A percentile compares a stretch with the other conserved stretches of the same genome.
phyloP scores from a whole-genome alignment of 1,140 invertebrate species.

The Eubasilissa regina region DNA sequence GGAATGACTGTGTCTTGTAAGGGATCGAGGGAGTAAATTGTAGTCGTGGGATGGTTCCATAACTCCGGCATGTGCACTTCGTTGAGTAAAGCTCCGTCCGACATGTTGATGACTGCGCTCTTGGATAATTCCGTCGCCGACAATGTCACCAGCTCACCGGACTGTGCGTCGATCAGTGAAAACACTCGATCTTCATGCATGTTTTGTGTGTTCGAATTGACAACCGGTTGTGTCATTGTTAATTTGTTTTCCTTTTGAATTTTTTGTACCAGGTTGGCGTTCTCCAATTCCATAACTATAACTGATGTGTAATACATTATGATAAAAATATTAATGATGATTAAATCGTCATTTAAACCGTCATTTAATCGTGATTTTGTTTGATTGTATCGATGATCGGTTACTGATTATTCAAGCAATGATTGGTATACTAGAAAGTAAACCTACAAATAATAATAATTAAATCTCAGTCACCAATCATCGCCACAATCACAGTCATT shows the following conservation, averaged over 20 bases:
- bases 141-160: conserved; percentile 55
- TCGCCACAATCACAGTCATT: too few relatives aligned
- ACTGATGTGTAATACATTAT: conserved; percentile 19
- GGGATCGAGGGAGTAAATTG: conserved; percentile 47
- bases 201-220: not conserved
- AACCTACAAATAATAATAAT: too few relatives aligned
- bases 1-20: conserved; percentile 31
- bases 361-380: too few relatives aligned
- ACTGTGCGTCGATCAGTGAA: conserved; percentile 58
- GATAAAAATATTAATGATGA: too few relatives aligned
- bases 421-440: too few relatives aligned
- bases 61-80: conserved; percentile 51
- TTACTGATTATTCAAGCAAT: too few relatives aligned
- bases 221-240: conserved; percentile 21
- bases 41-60: conserved; percentile 35
- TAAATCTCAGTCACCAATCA: too few relatives aligned
- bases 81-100: conserved; percentile 48
- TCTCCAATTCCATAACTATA: conserved; percentile 42
- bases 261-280: conserved; percentile 24
- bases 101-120: conserved; percentile 56
- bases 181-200: conserved; percentile 51
- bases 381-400: too few relatives aligned
- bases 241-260: conserved; percentile 33
- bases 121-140: conserved; percentile 55
- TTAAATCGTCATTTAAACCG: too few relatives aligned